These are phyloP conservation scores for Aspiorhynchus laticeps DNA, from an alignment of 2,113 vertebrate species.

Conservation along the genomic window DNA sequence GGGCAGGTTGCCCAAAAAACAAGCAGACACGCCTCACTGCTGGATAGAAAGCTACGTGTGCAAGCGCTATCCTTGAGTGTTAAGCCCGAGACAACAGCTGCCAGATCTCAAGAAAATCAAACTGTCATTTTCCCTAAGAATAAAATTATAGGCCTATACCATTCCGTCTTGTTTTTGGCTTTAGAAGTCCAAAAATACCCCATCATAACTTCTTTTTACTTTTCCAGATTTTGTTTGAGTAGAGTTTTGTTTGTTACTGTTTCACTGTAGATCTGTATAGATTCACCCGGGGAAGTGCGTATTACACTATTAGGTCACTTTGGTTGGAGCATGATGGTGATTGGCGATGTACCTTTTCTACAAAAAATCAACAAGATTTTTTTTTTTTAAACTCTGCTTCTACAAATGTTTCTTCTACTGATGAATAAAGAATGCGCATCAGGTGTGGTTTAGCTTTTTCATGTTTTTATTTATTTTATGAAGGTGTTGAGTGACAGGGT, in stretches of 20 bases:
- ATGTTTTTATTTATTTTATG: no score
- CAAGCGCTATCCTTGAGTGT: background rate
- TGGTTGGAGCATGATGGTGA: no score
- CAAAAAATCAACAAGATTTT: no score
- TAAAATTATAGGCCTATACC: slow-evolving; percentile 38
- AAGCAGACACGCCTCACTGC: background rate
- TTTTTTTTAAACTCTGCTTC: no score
- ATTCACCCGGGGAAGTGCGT: no score
- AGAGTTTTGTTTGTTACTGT: background rate
- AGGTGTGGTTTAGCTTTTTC: no score
- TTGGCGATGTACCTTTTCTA: no score
- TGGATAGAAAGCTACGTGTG: background rate
- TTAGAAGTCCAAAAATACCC: slow-evolving; percentile 62
- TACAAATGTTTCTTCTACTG: no score
- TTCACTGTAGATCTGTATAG: background rate
- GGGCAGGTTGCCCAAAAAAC: background rate
- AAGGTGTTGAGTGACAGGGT: no score
- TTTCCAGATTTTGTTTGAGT: background rate
- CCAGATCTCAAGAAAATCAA: slow-evolving; percentile 38
- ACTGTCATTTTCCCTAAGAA: slow-evolving; percentile 57
- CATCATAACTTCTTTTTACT: background rate
- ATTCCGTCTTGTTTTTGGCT: slow-evolving; percentile 54
- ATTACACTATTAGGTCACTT: no score
- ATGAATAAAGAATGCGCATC: no score
- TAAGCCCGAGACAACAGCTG: slow-evolving; percentile 58